These are phyloP conservation scores for Otus sunia DNA, from an alignment of 2,113 vertebrate species.

Conservation along the genomic window DNA sequence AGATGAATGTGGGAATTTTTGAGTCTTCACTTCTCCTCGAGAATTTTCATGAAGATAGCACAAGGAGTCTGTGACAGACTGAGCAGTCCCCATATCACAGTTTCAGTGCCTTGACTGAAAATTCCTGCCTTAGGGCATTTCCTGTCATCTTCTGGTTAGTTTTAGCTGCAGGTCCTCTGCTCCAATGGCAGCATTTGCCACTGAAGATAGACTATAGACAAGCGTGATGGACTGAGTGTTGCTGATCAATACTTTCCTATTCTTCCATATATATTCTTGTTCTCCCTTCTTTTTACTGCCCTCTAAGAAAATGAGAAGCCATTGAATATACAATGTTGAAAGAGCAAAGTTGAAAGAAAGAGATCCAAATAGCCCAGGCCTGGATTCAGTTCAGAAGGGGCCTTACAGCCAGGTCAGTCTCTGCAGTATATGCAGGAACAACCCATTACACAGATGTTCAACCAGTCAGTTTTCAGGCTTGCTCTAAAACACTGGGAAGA, in stretches of 20 bases:
- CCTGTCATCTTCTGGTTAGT: not conserved
- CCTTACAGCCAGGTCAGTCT: not conserved
- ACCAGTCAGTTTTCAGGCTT: not conserved
- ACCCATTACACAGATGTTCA: rapidly evolving
- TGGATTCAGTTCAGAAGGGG: not conserved
- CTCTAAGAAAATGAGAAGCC: not conserved
- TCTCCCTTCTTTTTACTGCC: not conserved
- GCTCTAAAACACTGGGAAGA: not conserved
- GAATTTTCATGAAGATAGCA: not conserved
- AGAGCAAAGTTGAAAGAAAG: not conserved
- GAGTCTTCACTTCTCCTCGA: not conserved
- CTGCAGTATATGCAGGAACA: not conserved
- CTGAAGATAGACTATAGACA: not conserved
- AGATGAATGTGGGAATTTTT: not conserved
- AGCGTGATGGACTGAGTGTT: not conserved
- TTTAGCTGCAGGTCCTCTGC: not conserved
- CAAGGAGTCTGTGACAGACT: not conserved
- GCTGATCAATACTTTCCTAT: not conserved
- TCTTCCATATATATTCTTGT: not conserved
- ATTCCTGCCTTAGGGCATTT: not conserved
- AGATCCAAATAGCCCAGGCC: not conserved
- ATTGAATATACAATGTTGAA: not conserved
- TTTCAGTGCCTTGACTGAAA: not conserved
- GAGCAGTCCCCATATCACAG: not conserved
- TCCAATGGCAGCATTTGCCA: not conserved